Conservation (phyloP, 2,113 vertebrate species). For the Hiodon alosoides region DNA sequence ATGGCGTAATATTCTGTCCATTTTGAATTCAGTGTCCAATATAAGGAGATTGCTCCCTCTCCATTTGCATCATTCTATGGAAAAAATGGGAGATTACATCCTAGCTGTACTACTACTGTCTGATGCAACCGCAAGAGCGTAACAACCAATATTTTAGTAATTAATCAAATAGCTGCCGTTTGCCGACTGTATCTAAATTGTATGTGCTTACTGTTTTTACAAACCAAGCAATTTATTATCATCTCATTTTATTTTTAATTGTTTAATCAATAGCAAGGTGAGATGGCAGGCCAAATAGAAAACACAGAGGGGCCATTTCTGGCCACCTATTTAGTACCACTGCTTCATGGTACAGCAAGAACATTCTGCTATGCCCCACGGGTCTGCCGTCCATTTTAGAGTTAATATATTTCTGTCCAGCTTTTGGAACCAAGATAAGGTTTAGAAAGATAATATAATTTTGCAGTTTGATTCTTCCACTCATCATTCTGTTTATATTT, state of each 20-base stretch:
- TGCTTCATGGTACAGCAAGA: not conserved
- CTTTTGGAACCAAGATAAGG: conserved; percentile 2
- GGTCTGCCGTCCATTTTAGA: not conserved
- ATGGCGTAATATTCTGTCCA: too few relatives aligned
- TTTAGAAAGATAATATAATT: conserved; percentile 26
- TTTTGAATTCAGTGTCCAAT: too few relatives aligned
- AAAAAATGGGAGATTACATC: too few relatives aligned
- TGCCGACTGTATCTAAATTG: too few relatives aligned
- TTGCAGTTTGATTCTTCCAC: conserved; percentile 26
- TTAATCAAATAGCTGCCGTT: too few relatives aligned
- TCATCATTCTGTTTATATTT: conserved; percentile 19
- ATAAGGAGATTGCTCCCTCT: too few relatives aligned
- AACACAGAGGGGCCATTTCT: not conserved
- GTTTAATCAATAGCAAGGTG: too few relatives aligned
- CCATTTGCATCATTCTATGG: too few relatives aligned
- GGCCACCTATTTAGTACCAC: not conserved
- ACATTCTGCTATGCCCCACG: not conserved
- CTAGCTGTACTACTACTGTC: too few relatives aligned
- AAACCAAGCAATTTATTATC: not conserved
- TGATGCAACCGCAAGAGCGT: too few relatives aligned
- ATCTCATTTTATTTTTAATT: not conserved
- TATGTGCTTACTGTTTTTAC: not conserved
- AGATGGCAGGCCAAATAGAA: too few relatives aligned
- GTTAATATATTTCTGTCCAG: conserved; percentile 6
- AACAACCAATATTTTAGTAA: too few relatives aligned